Evolutionary conservation across 2,797 vertebrate species (phyloP), one percentile per base, ranked within the genome.

Genomic region (Ctenopoma kingsleyae): DNA sequence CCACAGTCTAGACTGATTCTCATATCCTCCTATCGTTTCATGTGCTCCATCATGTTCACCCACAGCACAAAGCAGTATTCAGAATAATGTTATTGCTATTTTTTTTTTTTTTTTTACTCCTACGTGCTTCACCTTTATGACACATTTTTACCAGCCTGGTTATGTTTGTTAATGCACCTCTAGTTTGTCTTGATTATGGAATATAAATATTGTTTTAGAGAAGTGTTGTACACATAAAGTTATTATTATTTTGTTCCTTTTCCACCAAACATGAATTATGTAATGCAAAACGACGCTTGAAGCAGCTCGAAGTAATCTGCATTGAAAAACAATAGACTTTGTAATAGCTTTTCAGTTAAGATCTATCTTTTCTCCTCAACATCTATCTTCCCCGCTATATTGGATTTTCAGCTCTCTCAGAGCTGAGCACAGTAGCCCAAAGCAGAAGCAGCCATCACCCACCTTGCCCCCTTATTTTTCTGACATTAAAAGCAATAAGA

Each of bases 281-380:
- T 47, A 78, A 84, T 41, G 66, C 75, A 68, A 77, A 88, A 81
- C 35, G 40, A 36, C 17, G 36, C 82, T 79, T 6, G 56, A 53
- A 82, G 80, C 81, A 36, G 54, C 73, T 81, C 1, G 30, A 68
- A 74, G 83, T 86, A 71, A 90, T 90, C 88, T 85, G 44, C 72
- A 66, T 56, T 68, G 79, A 67, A 83, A 78, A 88, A 88, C 74
- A 88, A 87, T 76, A 76, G 62, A 78, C 60, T 81, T 71, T 75
- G 72, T 84, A 83, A 87, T 82, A 72, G 83, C 73, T 85, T 83
- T 83, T 6, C 8, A 86, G 76, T 81, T 70, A 60, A 80, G 69
- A 84, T 83, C 76, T 67, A 58, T 87, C 73, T 85, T 80, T 71
- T 72, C 50, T 82, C 23, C 67, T 78, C 41, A 32, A 44, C 60